Percentiles rank a stretch among this genome's conserved stretches.
Evolutionary conservation across 1,140 invertebrate genomes (phyloP).

Genomic region (Cotesia vestalis): DNA sequence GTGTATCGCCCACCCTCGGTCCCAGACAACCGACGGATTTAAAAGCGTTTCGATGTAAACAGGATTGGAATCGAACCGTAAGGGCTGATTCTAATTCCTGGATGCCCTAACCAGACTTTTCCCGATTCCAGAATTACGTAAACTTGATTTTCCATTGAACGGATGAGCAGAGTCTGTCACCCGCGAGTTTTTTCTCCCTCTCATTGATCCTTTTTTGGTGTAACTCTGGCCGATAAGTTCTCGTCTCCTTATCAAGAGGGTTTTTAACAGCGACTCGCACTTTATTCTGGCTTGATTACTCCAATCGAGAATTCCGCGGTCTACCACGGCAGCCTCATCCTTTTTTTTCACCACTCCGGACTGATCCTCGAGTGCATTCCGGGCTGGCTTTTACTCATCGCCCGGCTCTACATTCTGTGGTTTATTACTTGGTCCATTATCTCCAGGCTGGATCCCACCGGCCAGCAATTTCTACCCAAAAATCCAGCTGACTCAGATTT

Average conservation of each 20-base stretch:
- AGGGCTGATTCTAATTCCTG: conserved; percentile 46
- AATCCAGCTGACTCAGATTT: too few species aligned
- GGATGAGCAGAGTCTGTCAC: not conserved
- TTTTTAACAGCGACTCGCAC: not conserved
- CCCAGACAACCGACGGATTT: conserved; percentile 46
- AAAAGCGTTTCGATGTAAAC: conserved; percentile 58
- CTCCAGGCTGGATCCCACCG: too few species aligned
- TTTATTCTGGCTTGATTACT: conserved; percentile 27
- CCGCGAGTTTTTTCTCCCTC: conserved; percentile 4
- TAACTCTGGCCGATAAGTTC: not conserved
- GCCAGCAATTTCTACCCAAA: too few species aligned
- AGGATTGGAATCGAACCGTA: conserved; percentile 40
- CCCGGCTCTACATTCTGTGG: not conserved
- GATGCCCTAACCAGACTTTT: not conserved
- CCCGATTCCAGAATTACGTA: conserved; percentile 8
- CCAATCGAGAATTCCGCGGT: conserved; percentile 15
- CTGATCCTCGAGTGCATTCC: too few species aligned
- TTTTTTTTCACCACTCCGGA: conserved; percentile 10
- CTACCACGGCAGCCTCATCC: not conserved
- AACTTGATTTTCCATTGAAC: conserved; percentile 23
- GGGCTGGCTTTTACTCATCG: not conserved
- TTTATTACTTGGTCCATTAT: too few species aligned
- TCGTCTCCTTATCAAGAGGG: not conserved
- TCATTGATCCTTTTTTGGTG: not conserved
- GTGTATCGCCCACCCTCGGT: conserved; percentile 32